Evolutionary conservation across 2,797 vertebrate genomes (phyloP), one percentile per base, ranked within the genome.

Genomic region (Hypotaenidia okinawae): DNA sequence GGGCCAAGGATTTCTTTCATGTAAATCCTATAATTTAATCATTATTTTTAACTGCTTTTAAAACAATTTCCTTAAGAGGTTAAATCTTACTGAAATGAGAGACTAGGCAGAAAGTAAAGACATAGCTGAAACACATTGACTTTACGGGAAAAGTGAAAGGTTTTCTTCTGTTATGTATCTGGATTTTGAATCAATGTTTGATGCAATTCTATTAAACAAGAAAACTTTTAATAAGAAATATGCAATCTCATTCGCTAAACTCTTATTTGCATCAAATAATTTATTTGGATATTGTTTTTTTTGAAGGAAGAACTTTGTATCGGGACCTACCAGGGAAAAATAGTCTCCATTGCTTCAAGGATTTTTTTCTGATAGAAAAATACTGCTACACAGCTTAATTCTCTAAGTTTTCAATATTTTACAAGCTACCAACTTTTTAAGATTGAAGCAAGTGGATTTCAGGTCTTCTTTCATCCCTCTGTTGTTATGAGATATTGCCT

Each of bases 11-110:
- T 92, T 92, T 94, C 89, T 94, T 95, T 90, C 81, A 93, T 95
- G 93, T 95, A 95, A 96, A 95, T 93, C 88, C 96, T 69, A 52
- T 97, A 91, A 96, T 97, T 96, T 96, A 96, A 95, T 81, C 85
- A 95, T 94, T 93, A 89, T 95, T 95, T 96, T 93, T 85, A 95
- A 95, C 96, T 96, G 93, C 90, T 92, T 97, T 96, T 97, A 96
- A 97, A 97, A 97, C 87, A 91, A 83, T 88, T 96, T 97, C 84
- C 63, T 97, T 64, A 95, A 96, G 93, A 86, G 93, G 96, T 96
- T 97, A 92, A 97, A 92, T 89, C 84, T 96, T 89, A 74, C 45
- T 89, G 88, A 95, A 91, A 76, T 70, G 33, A 54, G 93, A 94
- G 77, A 91, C 86, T 78, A 79, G 92, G 63, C 69, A 93, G 74